A percentile compares a stretch with the other conserved stretches of the same genome.
Evolutionary conservation across 2,113 vertebrate genomes (phyloP).

Genomic region (Brachyhypopomus gauderio): DNA sequence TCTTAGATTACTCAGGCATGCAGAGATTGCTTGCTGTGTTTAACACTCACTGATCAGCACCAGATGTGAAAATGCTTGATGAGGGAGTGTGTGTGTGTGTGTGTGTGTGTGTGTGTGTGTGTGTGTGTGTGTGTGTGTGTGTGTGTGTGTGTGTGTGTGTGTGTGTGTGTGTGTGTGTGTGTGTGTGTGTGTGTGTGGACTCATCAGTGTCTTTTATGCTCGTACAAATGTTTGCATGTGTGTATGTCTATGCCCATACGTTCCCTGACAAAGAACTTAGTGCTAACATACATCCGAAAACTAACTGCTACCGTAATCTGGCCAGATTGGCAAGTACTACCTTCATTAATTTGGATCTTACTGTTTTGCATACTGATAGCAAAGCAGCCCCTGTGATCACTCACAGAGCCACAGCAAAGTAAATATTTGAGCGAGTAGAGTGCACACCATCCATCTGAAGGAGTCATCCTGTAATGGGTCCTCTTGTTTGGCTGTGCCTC

Average conservation of each 20-base stretch:
- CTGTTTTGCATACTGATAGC: constrained; percentile 4
- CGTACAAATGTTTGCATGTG: neutral
- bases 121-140: neutral
- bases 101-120: too few species aligned
- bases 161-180: neutral
- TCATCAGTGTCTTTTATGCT: too few species aligned
- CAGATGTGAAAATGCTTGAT: constrained; percentile 52
- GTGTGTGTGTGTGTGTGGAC: neutral
- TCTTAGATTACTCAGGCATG: constrained; percentile 54
- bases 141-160: constrained; percentile 2
- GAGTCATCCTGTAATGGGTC: constrained; percentile 16
- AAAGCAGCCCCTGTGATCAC: neutral
- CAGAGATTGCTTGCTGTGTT: constrained; percentile 45
- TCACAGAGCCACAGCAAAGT: constrained; percentile 38
- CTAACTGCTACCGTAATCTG: constrained; percentile 32
- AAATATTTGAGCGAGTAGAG: constrained; percentile 44
- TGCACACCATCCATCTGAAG: constrained; percentile 42
- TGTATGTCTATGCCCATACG: neutral
- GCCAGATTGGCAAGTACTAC: constrained; percentile 11
- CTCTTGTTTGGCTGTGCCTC: constrained; percentile 25
- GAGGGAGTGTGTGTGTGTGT: constrained; percentile 4
- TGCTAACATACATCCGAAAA: constrained; percentile 1
- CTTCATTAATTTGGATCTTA: constrained; percentile 17
- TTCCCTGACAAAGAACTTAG: neutral
- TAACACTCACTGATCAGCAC: constrained; percentile 44